Percentiles rank a stretch among this genome's conserved stretches.
Evolutionary conservation across 2,888 invertebrate species (phyloP).

Genomic region (Tachina lurida): DNA sequence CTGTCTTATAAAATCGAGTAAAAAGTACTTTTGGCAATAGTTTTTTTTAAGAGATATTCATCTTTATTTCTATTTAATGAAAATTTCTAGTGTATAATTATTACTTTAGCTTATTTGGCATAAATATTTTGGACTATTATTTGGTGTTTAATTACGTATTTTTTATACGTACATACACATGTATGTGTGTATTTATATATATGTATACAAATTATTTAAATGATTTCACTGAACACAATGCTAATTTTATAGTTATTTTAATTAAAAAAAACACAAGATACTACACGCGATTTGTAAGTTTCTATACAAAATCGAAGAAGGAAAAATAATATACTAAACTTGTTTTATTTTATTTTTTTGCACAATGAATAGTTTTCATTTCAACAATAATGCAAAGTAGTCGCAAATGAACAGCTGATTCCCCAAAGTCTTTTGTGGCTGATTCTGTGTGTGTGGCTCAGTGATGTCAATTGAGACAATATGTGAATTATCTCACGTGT

Average conservation of each 20-base stretch:
- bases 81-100: background rate
- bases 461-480: no score
- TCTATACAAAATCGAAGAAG: slow-evolving; percentile 56
- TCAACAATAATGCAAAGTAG: background rate
- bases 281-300: slow-evolving; percentile 18
- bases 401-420: no score
- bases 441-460: no score
- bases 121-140: slow-evolving; percentile 7
- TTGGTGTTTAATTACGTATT: slow-evolving; percentile 22
- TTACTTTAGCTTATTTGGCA: slow-evolving; percentile 22
- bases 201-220: slow-evolving; percentile 30
- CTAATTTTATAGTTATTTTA: slow-evolving; percentile 41
- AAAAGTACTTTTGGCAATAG: background rate
- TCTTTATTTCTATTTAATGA: background rate
- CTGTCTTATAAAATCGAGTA: background rate
- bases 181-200: background rate
- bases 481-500: no score
- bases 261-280: background rate
- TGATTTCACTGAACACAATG: slow-evolving; percentile 49
- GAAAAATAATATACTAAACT: slow-evolving; percentile 63
- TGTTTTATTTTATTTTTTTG: slow-evolving; percentile 37
- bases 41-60: background rate
- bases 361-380: slow-evolving; percentile 33
- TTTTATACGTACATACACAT: slow-evolving; percentile 4
- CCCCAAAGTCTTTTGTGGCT: no score